Conservation (phyloP, 1,140 invertebrate species). For the Drosophila mojavensis region DNA sequence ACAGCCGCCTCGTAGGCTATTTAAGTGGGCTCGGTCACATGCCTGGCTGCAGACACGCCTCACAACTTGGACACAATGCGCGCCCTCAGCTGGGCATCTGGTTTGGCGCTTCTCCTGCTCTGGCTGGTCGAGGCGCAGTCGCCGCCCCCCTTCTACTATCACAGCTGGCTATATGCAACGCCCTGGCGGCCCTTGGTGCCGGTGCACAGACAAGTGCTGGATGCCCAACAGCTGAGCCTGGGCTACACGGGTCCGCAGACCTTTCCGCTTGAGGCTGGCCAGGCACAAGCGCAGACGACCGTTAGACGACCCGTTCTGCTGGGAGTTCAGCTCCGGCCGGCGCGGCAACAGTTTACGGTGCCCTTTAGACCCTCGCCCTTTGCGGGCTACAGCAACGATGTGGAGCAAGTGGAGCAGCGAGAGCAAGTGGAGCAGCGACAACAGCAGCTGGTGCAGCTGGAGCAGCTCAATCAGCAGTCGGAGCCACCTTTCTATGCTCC, state of each 20-base stretch:
- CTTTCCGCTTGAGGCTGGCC: constrained; percentile 16
- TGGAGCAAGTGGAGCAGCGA: background rate
- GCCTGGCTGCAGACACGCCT: constrained; percentile 22
- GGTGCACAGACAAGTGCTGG: background rate
- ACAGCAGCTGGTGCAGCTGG: background rate
- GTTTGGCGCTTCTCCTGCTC: background rate
- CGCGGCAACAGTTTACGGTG: constrained; percentile 19
- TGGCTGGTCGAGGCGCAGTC: constrained; percentile 9
- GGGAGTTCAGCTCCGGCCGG: constrained; percentile 2
- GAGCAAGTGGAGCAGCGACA: background rate
- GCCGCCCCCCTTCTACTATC: constrained; percentile 12
- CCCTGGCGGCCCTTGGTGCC: constrained; percentile 30
- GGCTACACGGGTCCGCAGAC: constrained; percentile 35
- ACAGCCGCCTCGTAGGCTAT: constrained; percentile 18
- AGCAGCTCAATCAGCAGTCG: background rate
- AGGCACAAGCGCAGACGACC: background rate
- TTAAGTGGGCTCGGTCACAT: constrained; percentile 27
- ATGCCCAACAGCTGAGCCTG: constrained; percentile 16
- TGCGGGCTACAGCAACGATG: constrained; percentile 42
- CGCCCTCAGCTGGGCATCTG: background rate
- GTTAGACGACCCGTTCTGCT: constrained; percentile 18
- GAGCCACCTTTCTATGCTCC: constrained; percentile 38
- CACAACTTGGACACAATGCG: constrained; percentile 30
- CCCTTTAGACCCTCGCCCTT: constrained; percentile 47
- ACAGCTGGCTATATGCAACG: constrained; percentile 29